phyloP scores from a whole-genome alignment of 2,113 vertebrate genomes.

The Morphnarchus princeps region DNA sequence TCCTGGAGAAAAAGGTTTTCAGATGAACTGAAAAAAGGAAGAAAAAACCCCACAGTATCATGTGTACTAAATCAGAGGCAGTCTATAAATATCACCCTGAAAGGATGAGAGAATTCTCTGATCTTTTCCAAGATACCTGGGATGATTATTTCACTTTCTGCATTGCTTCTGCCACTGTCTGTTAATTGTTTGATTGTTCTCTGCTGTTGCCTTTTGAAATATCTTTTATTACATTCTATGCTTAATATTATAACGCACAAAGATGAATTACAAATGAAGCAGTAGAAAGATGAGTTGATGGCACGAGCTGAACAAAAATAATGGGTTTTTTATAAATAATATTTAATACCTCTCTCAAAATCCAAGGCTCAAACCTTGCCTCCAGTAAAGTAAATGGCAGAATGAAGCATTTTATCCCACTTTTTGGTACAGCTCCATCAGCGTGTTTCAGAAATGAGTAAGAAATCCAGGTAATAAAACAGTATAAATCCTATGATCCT shows the following conservation, averaged over 20 bases:
- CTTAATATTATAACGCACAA: neutral
- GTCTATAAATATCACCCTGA: constrained; percentile 20
- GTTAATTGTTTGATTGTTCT: neutral
- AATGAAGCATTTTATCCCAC: neutral
- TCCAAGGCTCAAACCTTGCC: neutral
- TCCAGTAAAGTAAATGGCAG: neutral
- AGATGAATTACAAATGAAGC: neutral
- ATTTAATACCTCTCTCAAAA: neutral
- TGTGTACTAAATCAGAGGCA: neutral
- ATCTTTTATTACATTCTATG: neutral
- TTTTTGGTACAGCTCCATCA: neutral
- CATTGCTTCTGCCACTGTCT: neutral
- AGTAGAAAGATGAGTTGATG: neutral
- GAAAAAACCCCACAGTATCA: neutral
- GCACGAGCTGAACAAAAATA: neutral
- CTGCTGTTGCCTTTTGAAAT: neutral
- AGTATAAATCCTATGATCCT: neutral
- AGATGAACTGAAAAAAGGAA: neutral
- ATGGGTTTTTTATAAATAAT: neutral
- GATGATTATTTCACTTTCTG: neutral
- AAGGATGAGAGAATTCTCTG: neutral
- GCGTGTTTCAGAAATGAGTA: neutral
- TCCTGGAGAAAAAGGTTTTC: neutral
- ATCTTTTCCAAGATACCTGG: neutral
- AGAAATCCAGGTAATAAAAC: neutral